Evolutionary conservation across 2,888 invertebrate genomes (phyloP), one percentile per base, ranked within the genome.

Genomic region (Pandemis cinnamomeana): DNA sequence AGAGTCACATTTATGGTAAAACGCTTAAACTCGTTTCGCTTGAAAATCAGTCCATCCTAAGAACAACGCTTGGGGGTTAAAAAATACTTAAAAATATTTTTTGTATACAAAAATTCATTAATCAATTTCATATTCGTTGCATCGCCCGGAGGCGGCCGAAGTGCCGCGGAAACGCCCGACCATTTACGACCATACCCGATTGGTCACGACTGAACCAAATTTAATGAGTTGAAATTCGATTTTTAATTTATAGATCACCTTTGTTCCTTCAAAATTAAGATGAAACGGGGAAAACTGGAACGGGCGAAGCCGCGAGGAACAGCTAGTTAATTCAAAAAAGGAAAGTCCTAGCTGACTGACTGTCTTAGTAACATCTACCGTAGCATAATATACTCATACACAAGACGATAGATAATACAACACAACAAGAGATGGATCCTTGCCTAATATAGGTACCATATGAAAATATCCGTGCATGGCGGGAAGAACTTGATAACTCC

Each of bases 51-150:
- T 15, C 27, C 48, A 67, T 87, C 84, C 85, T 80, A 82, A 85
- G 20, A 87, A 85, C 67, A 55, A n/a, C 20, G 46, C 67, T 46
- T 10, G 7, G 42, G 53, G 58, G 58, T 44, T 61, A 61, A 41
- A 66, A 66, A 36, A 66, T 42, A 46, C 51, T 64, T 60, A 7
- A 15, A 68, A 68, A 67, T 15, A 71, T 85, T 86, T 36, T 86
- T 86, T 82, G 84, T 80, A 83, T 85, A 84, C 82, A 81, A 84
- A 86, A 87, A 84, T 82, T 86, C 89, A 90, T 90, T 89, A 89
- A 89, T 90, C 89, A 90, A 87, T 81, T 78, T 82, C 79, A 77
- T 80, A 79, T 82, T 82, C 83, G 76, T 81, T 81, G 79, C 79
- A 82, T 77, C 80, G 87, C 89, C 87, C 76, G 82, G 80, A 84